phyloP scores from a whole-genome alignment of 2,797 vertebrate genomes.

The Oreonectes daqikongensis region DNA sequence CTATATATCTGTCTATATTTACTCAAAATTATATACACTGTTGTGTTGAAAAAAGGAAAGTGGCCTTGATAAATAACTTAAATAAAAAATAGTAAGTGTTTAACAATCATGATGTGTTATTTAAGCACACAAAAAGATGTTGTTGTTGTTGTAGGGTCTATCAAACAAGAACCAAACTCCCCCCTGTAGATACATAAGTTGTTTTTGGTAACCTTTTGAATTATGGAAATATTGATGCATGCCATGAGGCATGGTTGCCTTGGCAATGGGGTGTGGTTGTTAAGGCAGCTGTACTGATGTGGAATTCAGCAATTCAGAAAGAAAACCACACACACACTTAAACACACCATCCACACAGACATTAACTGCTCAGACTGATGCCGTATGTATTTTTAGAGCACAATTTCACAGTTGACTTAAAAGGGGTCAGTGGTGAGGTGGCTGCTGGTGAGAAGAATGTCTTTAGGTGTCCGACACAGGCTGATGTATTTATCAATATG shows the following conservation, averaged over 20 bases:
- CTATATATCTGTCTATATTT: too few species aligned
- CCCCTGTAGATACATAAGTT: not conserved
- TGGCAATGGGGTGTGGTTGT: conserved; percentile 36
- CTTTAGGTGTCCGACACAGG: conserved; percentile 29
- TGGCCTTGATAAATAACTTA: too few species aligned
- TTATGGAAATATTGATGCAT: conserved; percentile 29
- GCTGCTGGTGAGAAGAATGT: conserved; percentile 8
- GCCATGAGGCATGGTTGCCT: conserved; percentile 25
- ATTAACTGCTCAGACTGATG: conserved; percentile 19
- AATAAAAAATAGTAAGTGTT: too few species aligned
- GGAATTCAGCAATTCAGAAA: conserved; percentile 45
- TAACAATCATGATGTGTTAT: not conserved
- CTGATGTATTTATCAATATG: too few species aligned
- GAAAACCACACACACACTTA: conserved; percentile 11
- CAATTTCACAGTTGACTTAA: conserved; percentile 54
- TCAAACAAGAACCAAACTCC: not conserved
- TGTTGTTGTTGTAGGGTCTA: not conserved
- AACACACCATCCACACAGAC: conserved; percentile 14
- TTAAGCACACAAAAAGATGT: not conserved
- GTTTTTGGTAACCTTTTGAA: conserved; percentile 1
- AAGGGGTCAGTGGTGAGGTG: conserved; percentile 43
- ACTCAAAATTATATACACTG: too few species aligned
- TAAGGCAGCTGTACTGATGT: conserved; percentile 47
- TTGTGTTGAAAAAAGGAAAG: too few species aligned
- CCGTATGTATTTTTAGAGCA: conserved; percentile 50